phyloP scores from a whole-genome alignment of 2,888 invertebrate genomes.

The Cantharis flavilabris region DNA sequence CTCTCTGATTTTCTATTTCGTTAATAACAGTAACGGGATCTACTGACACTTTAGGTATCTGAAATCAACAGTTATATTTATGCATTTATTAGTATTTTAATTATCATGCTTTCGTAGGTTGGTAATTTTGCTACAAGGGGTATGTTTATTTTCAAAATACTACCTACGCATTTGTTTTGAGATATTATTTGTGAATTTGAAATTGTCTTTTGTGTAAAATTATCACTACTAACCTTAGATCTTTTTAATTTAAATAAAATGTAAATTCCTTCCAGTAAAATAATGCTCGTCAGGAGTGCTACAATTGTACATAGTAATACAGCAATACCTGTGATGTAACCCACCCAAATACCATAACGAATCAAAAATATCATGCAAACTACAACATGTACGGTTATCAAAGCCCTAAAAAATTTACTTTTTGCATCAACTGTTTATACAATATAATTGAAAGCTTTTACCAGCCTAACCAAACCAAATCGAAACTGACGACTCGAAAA shows the following conservation, averaged over 20 bases:
- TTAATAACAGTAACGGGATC: background rate
- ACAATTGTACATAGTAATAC: slow-evolving; percentile 27
- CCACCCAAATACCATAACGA: slow-evolving; percentile 32
- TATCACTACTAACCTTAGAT: background rate
- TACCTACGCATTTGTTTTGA: no score
- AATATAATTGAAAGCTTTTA: background rate
- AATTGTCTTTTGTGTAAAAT: no score
- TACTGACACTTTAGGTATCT: background rate
- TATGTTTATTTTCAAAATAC: no score
- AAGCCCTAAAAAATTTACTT: slow-evolving; percentile 3
- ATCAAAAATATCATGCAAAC: slow-evolving; percentile 23
- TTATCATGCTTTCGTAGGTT: no score
- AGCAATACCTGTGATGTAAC: slow-evolving; percentile 13
- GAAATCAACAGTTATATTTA: no score
- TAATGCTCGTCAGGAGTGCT: slow-evolving; percentile 27
- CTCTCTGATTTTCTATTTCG: slow-evolving; percentile 28
- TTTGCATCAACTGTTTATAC: background rate
- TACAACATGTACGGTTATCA: slow-evolving; percentile 15
- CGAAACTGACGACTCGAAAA: background rate
- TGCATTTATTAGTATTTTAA: no score
- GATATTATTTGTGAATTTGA: no score
- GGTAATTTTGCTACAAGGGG: no score
- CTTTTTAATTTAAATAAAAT: background rate
- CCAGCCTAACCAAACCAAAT: background rate
- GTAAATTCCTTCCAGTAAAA: background rate